Evolutionary conservation across 2,113 vertebrate genomes (phyloP), one percentile per base, ranked within the genome.

Genomic region (Falco punctatus): DNA sequence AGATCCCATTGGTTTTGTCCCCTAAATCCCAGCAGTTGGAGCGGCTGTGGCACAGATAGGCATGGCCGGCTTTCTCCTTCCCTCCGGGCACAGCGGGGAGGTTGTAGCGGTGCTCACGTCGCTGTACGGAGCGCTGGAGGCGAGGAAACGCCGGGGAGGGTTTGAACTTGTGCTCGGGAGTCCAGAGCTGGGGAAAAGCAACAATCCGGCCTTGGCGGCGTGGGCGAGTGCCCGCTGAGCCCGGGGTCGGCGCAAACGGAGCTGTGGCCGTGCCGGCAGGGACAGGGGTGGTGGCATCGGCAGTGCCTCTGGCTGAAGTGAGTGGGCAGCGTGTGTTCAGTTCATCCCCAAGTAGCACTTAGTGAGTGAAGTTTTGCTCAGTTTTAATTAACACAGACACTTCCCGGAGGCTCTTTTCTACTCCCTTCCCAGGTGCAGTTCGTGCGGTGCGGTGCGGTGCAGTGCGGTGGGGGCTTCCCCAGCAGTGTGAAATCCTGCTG

Each of bases 261-360:
- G 18, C 9, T n/a, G 16, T 3, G 51, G 49, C 72, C 13, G 30
- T 1, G 64, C 32, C 6, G 49, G 32, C 5, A 19, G 54, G 19
- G 28, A 13, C 4, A 21, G 52, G 32, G 75, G 42, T 15, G 54
- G 40, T 2, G 27, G 61, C 8, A 5, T 19, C 3, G 40, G 84
- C 64, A 64, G 58, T 49, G 74, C 61, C 84, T 35, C 62, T 54
- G 38, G 15, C 61, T 33, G 58, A 33, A 62, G 80, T 40, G 91
- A 81, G 11, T 24, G 15, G 77, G 89, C 94, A 95, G 95, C 78
- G 15, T 61, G 88, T 73, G 84, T 94, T 91, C 80, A 81, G 84
- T 94, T 91, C 80, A 81, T 93, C 81, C 94, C 59, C 18, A 95
- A 96, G 90, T 92, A 96, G 97, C 95, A 97, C 95, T 95, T 96